phyloP scores from a whole-genome alignment of 2,113 vertebrate genomes.

The Grus americana region DNA sequence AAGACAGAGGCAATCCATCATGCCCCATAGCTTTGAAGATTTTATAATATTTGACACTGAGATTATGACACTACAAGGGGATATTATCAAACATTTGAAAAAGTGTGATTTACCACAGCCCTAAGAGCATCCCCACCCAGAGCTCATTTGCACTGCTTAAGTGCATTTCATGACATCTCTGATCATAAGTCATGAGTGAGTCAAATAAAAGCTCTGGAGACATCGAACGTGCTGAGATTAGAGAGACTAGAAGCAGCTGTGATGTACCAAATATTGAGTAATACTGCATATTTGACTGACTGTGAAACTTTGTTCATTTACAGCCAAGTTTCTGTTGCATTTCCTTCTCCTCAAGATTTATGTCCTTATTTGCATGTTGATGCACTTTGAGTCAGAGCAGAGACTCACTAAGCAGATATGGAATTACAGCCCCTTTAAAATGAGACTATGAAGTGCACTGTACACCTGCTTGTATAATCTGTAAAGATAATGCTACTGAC shows the following conservation, averaged over 20 bases:
- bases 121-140: neutral
- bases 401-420: neutral
- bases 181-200: neutral
- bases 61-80: neutral
- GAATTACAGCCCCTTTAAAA: slow-evolving; percentile 26
- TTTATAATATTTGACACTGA: neutral
- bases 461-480: neutral
- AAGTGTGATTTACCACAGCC: neutral
- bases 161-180: neutral
- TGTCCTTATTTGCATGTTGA: slow-evolving; percentile 35
- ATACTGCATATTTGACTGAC: neutral
- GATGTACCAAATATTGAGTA: neutral
- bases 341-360: slow-evolving; percentile 29
- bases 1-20: neutral
- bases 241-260: neutral
- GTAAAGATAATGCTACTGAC: neutral
- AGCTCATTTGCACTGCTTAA: neutral
- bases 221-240: neutral
- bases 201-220: neutral
- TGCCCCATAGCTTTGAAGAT: neutral
- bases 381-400: neutral
- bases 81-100: slow-evolving; percentile 10
- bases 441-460: neutral
- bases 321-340: neutral
- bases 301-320: slow-evolving; percentile 14